Evolutionary conservation across 2,113 vertebrate species (phyloP), one percentile per base, ranked within the genome.

Genomic region (Spea bombifrons): DNA sequence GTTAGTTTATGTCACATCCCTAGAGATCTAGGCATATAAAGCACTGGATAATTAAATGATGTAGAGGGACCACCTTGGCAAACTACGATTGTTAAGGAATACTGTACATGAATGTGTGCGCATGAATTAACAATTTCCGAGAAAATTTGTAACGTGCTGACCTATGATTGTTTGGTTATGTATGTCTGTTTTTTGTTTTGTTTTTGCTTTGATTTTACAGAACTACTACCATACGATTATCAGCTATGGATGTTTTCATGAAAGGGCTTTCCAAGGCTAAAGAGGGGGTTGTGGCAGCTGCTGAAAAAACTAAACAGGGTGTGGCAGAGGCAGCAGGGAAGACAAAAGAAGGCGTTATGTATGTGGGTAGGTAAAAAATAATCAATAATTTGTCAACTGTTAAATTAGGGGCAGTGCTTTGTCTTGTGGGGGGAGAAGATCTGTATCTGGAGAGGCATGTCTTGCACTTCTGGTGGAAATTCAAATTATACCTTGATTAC

Each of bases 261-360:
- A 96, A 95, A 87, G 94, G 95, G 66, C 83, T 96, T 81, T 90
- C 88, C 46, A 94, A 91, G 90, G 95, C 95, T 71, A 96, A 92
- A 88, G 95, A 95, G 5, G 95, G 95, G 83, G 92, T 95, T 10
- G 93, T 90, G 86, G 87, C 88, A 80, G 95, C 92, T 72, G 95
- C 95, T 73, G 94, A 95, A 84, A 96, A 94, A 86, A 96, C 94
- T 77, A 95, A 94, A 84, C 93, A 95, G 87, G 94, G 94, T 85
- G 90, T 96, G 90, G 92, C 92, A 65, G 94, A 93, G 84, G 95
- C 94, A 0, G 95, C 95, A 4, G 95, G 88, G 81, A 96, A 92
- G 90, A 96, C 95, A 61, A 95, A 94, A 87, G 94, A 95, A 46
- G 95, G 95, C 3, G 94, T 96, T 73, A 87, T 94, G 73, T 94